phyloP scores from a whole-genome alignment of 2,797 vertebrate species.

The Enoplosus armatus region DNA sequence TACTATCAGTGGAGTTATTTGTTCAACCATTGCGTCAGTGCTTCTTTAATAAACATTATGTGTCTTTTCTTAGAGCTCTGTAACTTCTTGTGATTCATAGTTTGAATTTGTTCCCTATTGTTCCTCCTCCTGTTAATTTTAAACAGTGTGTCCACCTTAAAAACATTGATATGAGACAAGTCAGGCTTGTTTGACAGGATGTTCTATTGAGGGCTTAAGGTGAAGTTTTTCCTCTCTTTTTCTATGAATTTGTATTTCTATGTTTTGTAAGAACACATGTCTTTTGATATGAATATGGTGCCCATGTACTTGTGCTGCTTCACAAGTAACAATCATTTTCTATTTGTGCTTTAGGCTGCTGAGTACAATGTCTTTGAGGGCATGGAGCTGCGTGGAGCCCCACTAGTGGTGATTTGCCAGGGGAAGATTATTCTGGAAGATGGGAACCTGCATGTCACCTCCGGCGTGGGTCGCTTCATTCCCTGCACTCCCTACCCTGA shows the following conservation, averaged over 20 bases:
- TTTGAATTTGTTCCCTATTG: background rate
- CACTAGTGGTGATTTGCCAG: constrained; percentile 94
- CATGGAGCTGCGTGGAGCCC: constrained; percentile 94
- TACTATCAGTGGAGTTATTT: background rate
- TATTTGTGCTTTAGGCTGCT: constrained; percentile 84
- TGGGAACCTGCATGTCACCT: constrained; percentile 90
- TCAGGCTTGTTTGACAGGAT: background rate
- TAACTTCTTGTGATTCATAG: background rate
- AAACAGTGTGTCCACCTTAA: background rate
- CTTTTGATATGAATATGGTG: background rate
- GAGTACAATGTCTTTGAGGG: constrained; percentile 99
- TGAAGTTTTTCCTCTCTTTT: background rate
- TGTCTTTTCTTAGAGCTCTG: background rate
- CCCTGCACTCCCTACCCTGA: constrained; percentile 94
- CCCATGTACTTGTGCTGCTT: background rate
- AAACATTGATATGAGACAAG: background rate
- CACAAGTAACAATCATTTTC: background rate
- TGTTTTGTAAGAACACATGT: background rate
- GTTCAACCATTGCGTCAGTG: background rate
- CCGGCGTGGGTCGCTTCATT: constrained; percentile 94
- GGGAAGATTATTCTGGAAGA: constrained; percentile 97
- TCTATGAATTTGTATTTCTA: background rate
- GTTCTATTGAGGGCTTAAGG: background rate
- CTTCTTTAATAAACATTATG: background rate
- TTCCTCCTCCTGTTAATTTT: background rate